Evolutionary conservation across 2,797 vertebrate species (phyloP).

Genomic region (Micropoecilia bifurca): DNA sequence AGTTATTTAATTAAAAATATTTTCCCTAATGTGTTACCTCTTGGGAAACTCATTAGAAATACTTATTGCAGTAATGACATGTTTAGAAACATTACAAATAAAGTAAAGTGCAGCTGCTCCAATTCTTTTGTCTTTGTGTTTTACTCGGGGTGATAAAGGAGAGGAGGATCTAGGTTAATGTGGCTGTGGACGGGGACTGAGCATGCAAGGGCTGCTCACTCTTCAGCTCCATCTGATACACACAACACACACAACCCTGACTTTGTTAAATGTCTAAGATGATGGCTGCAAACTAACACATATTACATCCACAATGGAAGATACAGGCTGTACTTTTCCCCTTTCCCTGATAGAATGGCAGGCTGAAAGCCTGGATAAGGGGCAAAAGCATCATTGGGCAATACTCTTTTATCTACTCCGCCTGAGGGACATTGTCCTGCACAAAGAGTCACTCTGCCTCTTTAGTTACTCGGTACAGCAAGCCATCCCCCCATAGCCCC

Average conservation of each 20-base stretch:
- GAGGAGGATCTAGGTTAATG: conserved; percentile 81
- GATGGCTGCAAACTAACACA: conserved; percentile 73
- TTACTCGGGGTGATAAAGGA: conserved; percentile 73
- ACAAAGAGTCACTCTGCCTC: conserved; percentile 77
- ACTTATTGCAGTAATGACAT: conserved; percentile 70
- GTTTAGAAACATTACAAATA: conserved; percentile 80
- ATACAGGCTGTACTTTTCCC: conserved; percentile 81
- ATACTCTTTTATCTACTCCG: conserved; percentile 72
- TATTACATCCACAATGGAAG: conserved; percentile 75
- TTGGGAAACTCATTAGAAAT: conserved; percentile 78
- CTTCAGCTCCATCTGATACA: conserved; percentile 68
- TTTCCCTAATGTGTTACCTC: conserved; percentile 68
- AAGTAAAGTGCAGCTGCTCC: conserved; percentile 64
- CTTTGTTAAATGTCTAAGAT: conserved; percentile 74
- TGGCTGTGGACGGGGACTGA: conserved; percentile 73
- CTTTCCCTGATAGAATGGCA: conserved; percentile 74
- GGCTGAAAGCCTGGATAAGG: conserved; percentile 77
- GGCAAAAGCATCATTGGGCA: conserved; percentile 72
- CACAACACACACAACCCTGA: conserved; percentile 40
- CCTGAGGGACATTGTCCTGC: conserved; percentile 80
- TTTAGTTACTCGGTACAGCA: conserved; percentile 14
- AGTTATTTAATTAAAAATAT: conserved; percentile 62
- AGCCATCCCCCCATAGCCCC: conserved; percentile 12
- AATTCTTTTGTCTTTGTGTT: conserved; percentile 75
- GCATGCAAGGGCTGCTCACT: conserved; percentile 77